phyloP scores from a whole-genome alignment of 2,113 vertebrate genomes.

The Odontophorus gujanensis region DNA sequence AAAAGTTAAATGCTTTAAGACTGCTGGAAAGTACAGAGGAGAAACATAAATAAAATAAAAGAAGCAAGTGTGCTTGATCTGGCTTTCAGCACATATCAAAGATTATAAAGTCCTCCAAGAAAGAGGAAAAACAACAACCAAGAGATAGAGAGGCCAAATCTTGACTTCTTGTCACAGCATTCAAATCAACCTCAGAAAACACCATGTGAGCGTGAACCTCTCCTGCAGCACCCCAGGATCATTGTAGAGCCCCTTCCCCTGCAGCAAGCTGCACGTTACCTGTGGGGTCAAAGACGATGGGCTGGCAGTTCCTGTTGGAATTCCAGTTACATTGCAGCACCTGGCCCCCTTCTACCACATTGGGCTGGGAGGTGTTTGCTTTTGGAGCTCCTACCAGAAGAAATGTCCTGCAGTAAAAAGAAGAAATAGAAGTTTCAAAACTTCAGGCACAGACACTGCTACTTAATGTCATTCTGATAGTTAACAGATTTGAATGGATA shows the following conservation, averaged over 20 bases:
- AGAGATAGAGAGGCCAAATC: neutral
- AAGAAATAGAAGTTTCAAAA: neutral
- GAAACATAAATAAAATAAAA: neutral
- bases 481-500: neutral
- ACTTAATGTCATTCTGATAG: neutral
- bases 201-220: accelerated
- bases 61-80: neutral
- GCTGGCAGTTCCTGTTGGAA: slow-evolving; percentile 77
- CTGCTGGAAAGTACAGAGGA: neutral
- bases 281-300: slow-evolving; percentile 87
- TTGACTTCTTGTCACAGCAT: neutral
- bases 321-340: slow-evolving; percentile 92
- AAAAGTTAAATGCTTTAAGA: neutral
- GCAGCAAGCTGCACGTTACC: slow-evolving; percentile 65
- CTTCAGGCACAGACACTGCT: neutral
- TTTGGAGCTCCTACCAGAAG: slow-evolving; percentile 94
- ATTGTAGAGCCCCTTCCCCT: neutral
- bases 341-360: slow-evolving; percentile 89
- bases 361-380: slow-evolving; percentile 85
- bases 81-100: neutral
- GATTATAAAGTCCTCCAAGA: neutral
- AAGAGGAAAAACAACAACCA: no score
- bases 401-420: slow-evolving; percentile 78
- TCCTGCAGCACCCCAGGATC: neutral
- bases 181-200: neutral